Evolutionary conservation across 2,113 vertebrate genomes (phyloP).

Genomic region (Charina bottae): DNA sequence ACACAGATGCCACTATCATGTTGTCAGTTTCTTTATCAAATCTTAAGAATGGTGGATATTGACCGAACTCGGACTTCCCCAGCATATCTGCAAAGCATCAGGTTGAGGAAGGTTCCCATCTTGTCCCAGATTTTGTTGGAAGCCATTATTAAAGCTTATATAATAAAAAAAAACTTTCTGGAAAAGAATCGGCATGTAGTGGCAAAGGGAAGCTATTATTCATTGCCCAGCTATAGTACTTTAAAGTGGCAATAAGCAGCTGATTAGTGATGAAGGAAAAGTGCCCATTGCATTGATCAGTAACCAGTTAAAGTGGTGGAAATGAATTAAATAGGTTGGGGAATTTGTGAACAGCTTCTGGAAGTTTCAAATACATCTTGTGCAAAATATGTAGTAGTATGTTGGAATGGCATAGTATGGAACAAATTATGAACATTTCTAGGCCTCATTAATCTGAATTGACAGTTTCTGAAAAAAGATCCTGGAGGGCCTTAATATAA

Average conservation of each 20-base stretch:
- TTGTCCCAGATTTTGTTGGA: background rate
- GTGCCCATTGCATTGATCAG: background rate
- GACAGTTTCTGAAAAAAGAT: background rate
- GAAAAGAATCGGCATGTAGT: background rate
- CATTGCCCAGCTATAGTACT: background rate
- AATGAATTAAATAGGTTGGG: background rate
- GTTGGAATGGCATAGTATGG: background rate
- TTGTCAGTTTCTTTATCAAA: background rate
- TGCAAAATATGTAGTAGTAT: background rate
- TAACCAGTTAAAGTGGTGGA: background rate
- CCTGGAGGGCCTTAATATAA: background rate
- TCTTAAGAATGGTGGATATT: background rate
- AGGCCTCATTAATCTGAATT: background rate
- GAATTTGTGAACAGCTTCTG: background rate
- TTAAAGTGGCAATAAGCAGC: background rate
- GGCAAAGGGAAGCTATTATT: background rate
- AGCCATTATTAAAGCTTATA: background rate
- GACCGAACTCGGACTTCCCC: background rate
- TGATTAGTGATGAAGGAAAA: background rate
- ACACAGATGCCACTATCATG: background rate
- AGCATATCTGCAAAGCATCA: too few relatives aligned
- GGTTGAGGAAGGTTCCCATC: too few relatives aligned
- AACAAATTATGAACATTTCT: background rate
- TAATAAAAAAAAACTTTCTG: background rate
- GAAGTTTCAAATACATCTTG: background rate